Evolutionary conservation across 2,113 vertebrate species (phyloP), one percentile per base, ranked within the genome.

Genomic region (Phyllopteryx taeniolatus): DNA sequence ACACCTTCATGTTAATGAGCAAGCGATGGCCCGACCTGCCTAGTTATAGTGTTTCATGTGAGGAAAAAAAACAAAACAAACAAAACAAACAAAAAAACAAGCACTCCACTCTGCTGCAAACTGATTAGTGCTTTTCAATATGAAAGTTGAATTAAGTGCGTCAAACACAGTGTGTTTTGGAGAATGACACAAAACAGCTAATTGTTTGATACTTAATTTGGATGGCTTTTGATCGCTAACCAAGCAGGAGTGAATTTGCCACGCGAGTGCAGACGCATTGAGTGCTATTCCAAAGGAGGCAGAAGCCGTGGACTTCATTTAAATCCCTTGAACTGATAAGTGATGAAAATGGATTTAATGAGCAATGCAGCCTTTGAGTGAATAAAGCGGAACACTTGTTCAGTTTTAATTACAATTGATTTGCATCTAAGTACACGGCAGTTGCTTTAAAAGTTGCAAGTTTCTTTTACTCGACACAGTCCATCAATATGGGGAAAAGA

Each of bases 391-490:
- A 94, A 92, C 92, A 92, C 91, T 94, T 94, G 94, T 94, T 93
- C 93, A 86, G 85, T 94, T 95, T 95, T 95, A 95, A 96, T 96
- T 95, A 95, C 92, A 93, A 95, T 95, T 94, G 95, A 95, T 95
- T 95, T 93, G 87, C 92, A 94, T 95, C 93, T 93, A 84, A 90
- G 92, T 91, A 93, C 91, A 92, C 78, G 86, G 87, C 80, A 87
- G 71, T 85, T 67, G 87, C 85, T 88, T 92, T 91, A 88, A 91
- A 88, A 77, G 73, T 87, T 84, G 71, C 68, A 75, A 83, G 83
- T 90, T 86, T 86, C 77, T 86, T 85, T 80, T 78, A 71, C 84
- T 78, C 64, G 64, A 33, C 17, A 13, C 77, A 76, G 80, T 87
- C 76, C 83, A 73, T 91, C 85, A 87, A 85, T 90, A 78, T 77